phyloP scores from a whole-genome alignment of 2,888 invertebrate species.

The Lissonota sp. region DNA sequence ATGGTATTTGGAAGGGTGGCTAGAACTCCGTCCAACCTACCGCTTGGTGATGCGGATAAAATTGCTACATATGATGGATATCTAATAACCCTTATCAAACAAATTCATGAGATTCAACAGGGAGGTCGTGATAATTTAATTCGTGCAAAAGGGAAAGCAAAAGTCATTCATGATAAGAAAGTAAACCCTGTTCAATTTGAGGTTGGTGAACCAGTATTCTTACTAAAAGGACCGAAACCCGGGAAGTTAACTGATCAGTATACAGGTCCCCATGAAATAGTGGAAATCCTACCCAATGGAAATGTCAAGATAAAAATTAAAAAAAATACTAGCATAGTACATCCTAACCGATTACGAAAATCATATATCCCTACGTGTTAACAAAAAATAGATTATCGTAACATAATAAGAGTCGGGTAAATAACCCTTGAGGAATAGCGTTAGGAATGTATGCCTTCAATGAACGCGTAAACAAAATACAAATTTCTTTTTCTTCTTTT shows the following conservation, averaged over 20 bases:
- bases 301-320: slow-evolving; percentile 48
- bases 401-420: too few species aligned
- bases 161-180: slow-evolving; percentile 54
- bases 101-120: slow-evolving; percentile 38
- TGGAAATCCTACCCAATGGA: slow-evolving; percentile 47
- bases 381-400: too few species aligned
- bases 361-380: not conserved
- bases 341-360: slow-evolving; percentile 24
- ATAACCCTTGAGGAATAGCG: too few species aligned
- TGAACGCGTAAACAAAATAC: too few species aligned
- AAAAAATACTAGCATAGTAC: slow-evolving; percentile 28
- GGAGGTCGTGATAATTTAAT: slow-evolving; percentile 53
- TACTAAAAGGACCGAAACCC: slow-evolving; percentile 52
- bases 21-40: slow-evolving; percentile 29
- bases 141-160: slow-evolving; percentile 52
- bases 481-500: too few species aligned
- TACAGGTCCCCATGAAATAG: slow-evolving; percentile 55
- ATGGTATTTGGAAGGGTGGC: slow-evolving; percentile 53
- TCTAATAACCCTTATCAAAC: slow-evolving; percentile 31
- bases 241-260: slow-evolving; percentile 59
- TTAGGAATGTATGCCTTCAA: too few species aligned
- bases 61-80: slow-evolving; percentile 55
- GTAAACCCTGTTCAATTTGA: slow-evolving; percentile 47
- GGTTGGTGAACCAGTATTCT: slow-evolving; percentile 55
- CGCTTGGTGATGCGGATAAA: slow-evolving; percentile 18